Evolutionary conservation across 1,140 invertebrate species (phyloP), one percentile per base, ranked within the genome.

Genomic region (Rhyacophila brunnea): DNA sequence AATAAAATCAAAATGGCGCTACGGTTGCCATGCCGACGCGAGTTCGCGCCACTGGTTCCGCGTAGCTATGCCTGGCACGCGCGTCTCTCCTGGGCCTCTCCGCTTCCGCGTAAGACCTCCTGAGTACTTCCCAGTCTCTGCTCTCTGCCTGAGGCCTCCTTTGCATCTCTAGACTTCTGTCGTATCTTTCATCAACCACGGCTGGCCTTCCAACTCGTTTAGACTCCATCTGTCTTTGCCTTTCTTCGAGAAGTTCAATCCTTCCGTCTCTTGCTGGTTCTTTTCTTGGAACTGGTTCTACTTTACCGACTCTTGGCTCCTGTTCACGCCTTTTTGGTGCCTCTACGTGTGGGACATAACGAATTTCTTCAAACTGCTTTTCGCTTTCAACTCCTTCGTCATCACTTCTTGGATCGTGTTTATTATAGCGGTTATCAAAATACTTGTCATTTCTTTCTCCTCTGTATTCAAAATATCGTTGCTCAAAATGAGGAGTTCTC

Each of bases 31-130:
- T 75, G 0, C 75, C 75, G 5, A 79, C 69, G 28, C 76, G 72
- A n/a, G 73, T 75, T 19, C 77, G 64, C 0, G 74, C 72, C 46
- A 79, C 73, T 10, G 77, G 77, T 50, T 79, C 76, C 23, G 77
- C 77, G 52, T 79, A 79, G 55, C 77, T 79, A 64, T 79, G 77
- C 15, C 76, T 72, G 63, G 76, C 77, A 11, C 76, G 70, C 64
- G 74, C 75, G 53, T 79, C 78, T 4, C 70, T 68, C 61, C 69
- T 74, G 53, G 74, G 74, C 34, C 75, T 59, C 7, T 79, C 75
- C 2, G 74, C 70, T 45, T 65, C 63, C 15, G 59, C 59, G 20
- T 65, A 65, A 1, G 55, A 54, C 20, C 64, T 56, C 18, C 59
- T 42, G 7, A 65, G 17, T 1, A 62, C 52, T 7, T 65, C 64